Evolutionary conservation across 2,113 vertebrate species (phyloP), one percentile per base, ranked within the genome.

Genomic region (Prochilodus magdalenae): DNA sequence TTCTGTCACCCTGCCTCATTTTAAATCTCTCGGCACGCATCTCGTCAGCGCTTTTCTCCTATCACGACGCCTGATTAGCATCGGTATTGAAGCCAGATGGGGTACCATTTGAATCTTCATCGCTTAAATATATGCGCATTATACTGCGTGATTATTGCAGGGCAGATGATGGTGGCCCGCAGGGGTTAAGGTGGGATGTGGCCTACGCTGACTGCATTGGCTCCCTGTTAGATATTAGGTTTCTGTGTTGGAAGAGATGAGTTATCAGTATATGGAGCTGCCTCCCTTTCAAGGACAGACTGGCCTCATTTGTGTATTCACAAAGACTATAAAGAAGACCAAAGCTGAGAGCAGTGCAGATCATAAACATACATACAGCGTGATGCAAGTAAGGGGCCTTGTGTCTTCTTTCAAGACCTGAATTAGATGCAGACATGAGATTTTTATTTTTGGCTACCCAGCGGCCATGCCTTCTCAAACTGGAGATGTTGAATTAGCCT

Each of bases 301-400:
- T 92, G 92, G 88, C 92, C 93, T 91, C 88, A 93, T 93, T 94
- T 92, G 85, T 55, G 85, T 86, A 83, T 86, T 89, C 94, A 91
- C 89, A 90, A 44, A 91, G 89, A 88, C 90, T 88, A 86, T 91
- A 89, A 92, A 91, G 89, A 86, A 89, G 75, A 86, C 78, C 75
- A 63, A 29, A 87, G 88, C 85, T 57, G 7, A 88, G 65, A 20
- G 14, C 20, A 44, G 36, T 40, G 66, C 57, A 26, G 24, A 60
- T 26, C 57, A 26, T 55, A 22, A 22, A 55, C n/a, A 26, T n/a
- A 60, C 20, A n/a, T n/a, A n/a, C 89, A 67, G 72, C 44, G 36
- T 51, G 13, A 29, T 59, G 60, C 78, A 40, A 30, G 51, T 62
- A 22, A 70, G 24, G 51, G 77, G 44, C 53, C 60, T 62, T 2